Conservation (phyloP, 2,888 invertebrate genomes). For the Cosmia pyralina region DNA sequence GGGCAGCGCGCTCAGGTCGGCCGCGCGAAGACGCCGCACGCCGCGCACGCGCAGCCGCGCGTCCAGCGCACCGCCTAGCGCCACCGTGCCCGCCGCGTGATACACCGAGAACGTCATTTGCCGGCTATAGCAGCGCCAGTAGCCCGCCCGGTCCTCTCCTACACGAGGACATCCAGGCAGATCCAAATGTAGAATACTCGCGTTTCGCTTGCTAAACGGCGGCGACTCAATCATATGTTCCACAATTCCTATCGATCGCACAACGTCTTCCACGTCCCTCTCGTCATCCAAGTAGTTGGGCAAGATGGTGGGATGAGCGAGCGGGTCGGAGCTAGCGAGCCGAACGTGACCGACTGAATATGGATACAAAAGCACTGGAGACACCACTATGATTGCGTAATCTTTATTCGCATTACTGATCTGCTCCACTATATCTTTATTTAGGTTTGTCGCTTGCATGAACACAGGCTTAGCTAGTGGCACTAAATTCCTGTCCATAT, state of each 20-base stretch:
- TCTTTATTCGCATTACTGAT: constrained; percentile 66
- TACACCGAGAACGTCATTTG: constrained; percentile 77
- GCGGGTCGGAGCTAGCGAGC: constrained; percentile 72
- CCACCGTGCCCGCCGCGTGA: constrained; percentile 78
- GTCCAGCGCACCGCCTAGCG: constrained; percentile 76
- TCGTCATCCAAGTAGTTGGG: constrained; percentile 76
- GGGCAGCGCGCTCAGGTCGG: constrained; percentile 75
- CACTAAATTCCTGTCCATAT: constrained; percentile 66
- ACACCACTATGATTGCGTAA: constrained; percentile 67
- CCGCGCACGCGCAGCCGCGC: constrained; percentile 73
- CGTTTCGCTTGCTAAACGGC: constrained; percentile 64
- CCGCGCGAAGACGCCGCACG: constrained; percentile 72
- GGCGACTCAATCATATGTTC: constrained; percentile 70
- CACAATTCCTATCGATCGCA: constrained; percentile 71
- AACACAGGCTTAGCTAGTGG: constrained; percentile 52
- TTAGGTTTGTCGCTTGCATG: constrained; percentile 59
- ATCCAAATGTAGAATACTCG: constrained; percentile 66
- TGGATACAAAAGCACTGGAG: constrained; percentile 73
- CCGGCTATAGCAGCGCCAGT: constrained; percentile 80
- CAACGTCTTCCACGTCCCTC: constrained; percentile 72
- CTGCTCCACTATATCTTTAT: constrained; percentile 68
- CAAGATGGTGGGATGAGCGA: constrained; percentile 70
- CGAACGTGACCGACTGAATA: constrained; percentile 74
- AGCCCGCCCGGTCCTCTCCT: constrained; percentile 50
- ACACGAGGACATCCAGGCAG: constrained; percentile 71